Base-by-base conservation (phyloP, 2,113 vertebrate species). In the Tachysurus vachellii region DNA sequence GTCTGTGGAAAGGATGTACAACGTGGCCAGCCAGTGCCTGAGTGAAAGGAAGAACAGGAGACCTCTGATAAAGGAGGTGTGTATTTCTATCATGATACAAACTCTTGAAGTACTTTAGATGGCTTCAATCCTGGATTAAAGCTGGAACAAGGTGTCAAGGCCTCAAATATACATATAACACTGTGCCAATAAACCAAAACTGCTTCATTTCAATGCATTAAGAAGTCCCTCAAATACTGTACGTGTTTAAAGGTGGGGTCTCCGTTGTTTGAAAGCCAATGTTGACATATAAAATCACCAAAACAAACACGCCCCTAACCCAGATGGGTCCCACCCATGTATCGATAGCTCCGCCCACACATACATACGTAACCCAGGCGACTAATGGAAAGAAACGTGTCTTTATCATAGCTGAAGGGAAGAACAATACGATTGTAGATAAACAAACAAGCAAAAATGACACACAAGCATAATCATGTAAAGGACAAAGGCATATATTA, bases 41-140 rank as follows among this genome's bases (percentile, higher is more conserved):
- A 94, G 95, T 54, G 97, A 99, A 83, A 97, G 95, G 88, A 99
- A 98, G 90, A 96, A 16, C 89, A 96, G 95, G 88, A 95, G 98
- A 70, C 97, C 98, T 5, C 88, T 95, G 85, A 96, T 97, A 85
- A 93, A 93, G 77, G 96, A 93, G 97, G 98, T 99, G 92, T 16
- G 91, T 91, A 0, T 81, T 81, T 4, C 4, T 12, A 42, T 44
- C 7, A 23, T 13, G 42, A 47, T 50, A 36, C 2, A 23, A 80
- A 53, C 13, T 26, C 54, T 28, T 79, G 7, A 56, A 50, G 47
- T 2, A 50, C 47, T 50, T 50, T 50, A 50, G 47, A 50, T 50
- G 47, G 47, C 47, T 16, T 31, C n/a, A 4, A 1, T 70, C 28
- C 54, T 23, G 7, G 11, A 36, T 12, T 50, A 23, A 26, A 73